A percentile compares a stretch with the other conserved stretches of the same genome.
Evolutionary conservation across 1,140 invertebrate genomes (phyloP).

Genomic region (Leptopilina boulardi): DNA sequence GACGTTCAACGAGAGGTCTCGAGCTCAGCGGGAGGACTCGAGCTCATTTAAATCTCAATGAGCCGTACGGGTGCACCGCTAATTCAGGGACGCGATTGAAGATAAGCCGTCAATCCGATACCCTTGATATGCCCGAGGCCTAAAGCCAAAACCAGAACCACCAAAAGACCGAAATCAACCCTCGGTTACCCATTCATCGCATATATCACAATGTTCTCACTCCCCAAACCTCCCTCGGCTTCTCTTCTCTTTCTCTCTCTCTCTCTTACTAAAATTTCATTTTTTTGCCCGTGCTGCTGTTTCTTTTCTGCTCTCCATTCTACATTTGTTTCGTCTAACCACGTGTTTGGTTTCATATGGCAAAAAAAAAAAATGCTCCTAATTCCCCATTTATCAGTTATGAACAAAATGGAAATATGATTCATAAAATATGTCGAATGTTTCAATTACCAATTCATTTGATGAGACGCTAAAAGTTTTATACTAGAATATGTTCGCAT

Average conservation of each 20-base stretch:
- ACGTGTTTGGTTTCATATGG: constrained; percentile 53
- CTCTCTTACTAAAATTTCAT: constrained; percentile 35
- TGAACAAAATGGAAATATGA: background rate
- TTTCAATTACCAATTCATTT: no score
- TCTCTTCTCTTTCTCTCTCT: constrained; percentile 32
- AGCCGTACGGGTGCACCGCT: constrained; percentile 53
- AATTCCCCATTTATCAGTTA: background rate
- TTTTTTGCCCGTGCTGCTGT: constrained; percentile 36
- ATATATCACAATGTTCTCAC: constrained; percentile 49
- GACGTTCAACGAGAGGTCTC: constrained; percentile 29
- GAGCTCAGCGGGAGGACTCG: constrained; percentile 49
- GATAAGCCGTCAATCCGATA: constrained; percentile 60
- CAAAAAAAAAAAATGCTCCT: constrained; percentile 49
- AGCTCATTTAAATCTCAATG: constrained; percentile 56
- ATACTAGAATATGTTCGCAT: no score
- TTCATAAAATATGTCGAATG: background rate
- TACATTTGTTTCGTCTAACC: constrained; percentile 36
- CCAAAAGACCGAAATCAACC: constrained; percentile 41
- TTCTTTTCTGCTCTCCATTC: background rate
- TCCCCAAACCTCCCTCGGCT: no score
- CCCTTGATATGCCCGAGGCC: constrained; percentile 57
- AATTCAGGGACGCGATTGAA: constrained; percentile 57
- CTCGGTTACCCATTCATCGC: constrained; percentile 50
- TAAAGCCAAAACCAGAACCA: constrained; percentile 52
- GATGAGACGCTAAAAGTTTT: no score